Conservation (phyloP, 2,888 invertebrate species). For the Charanyca ferruginea region DNA sequence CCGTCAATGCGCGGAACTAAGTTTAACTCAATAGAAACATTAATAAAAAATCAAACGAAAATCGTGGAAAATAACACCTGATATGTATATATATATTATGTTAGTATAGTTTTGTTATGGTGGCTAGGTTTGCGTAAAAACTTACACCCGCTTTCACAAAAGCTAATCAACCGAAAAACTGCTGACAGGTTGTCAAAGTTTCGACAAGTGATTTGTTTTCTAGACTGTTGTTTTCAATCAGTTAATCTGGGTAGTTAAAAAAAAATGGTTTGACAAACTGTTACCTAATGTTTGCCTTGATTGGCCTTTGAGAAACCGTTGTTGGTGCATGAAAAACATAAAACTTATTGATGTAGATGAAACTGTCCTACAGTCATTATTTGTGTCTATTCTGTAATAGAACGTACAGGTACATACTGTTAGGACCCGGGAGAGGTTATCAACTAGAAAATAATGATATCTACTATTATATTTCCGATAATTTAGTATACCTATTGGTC, state of each 20-base stretch:
- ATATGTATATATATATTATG: too few species aligned
- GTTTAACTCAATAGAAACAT: conserved; percentile 13
- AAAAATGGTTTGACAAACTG: neutral
- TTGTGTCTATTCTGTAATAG: neutral
- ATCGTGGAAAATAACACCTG: conserved; percentile 4
- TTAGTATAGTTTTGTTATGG: conserved; percentile 1
- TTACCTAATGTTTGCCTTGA: neutral
- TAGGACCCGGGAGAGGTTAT: too few species aligned
- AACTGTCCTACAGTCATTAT: neutral
- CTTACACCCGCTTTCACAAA: neutral
- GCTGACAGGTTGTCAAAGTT: neutral
- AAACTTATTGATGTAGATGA: too few species aligned
- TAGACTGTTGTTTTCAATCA: neutral
- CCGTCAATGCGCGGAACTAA: conserved; percentile 33
- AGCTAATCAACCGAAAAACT: neutral
- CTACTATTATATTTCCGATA: too few species aligned
- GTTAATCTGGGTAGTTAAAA: neutral
- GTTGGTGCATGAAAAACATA: too few species aligned
- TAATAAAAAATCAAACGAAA: conserved; percentile 10
- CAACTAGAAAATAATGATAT: too few species aligned
- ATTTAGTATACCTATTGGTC: too few species aligned
- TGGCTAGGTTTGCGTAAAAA: neutral
- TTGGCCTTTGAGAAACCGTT: neutral
- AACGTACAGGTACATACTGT: too few species aligned
- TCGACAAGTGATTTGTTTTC: neutral